phyloP scores from a whole-genome alignment of 2,888 invertebrate species.

The Teleogryllus oceanicus region DNA sequence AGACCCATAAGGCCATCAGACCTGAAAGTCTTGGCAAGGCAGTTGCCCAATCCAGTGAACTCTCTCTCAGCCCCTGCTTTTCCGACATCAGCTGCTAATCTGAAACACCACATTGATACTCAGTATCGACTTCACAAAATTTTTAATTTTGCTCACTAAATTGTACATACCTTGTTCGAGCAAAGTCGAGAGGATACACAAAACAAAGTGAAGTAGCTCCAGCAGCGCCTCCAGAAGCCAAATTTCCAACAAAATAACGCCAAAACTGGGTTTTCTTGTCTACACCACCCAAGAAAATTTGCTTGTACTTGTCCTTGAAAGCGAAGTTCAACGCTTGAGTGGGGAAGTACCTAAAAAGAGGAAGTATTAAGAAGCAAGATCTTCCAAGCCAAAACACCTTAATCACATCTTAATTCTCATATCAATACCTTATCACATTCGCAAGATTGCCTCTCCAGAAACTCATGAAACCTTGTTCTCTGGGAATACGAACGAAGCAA shows the following conservation, averaged over 20 bases:
- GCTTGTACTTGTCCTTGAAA: slow-evolving; percentile 52
- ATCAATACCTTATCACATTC: slow-evolving; percentile 48
- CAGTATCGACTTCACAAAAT: not conserved
- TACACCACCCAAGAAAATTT: slow-evolving; percentile 47
- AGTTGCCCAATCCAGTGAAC: slow-evolving; percentile 53
- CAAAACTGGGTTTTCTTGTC: slow-evolving; percentile 55
- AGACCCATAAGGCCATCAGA: slow-evolving; percentile 51
- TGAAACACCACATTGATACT: slow-evolving; percentile 18
- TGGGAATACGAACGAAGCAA: slow-evolving; percentile 47
- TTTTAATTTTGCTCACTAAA: too few relatives aligned
- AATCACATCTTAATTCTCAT: slow-evolving; percentile 34
- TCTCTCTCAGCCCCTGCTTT: slow-evolving; percentile 47
- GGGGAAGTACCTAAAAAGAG: slow-evolving; percentile 47
- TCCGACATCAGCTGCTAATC: slow-evolving; percentile 47
- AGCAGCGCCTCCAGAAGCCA: slow-evolving; percentile 55
- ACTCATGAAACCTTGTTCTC: slow-evolving; percentile 45
- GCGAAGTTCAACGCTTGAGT: slow-evolving; percentile 52
- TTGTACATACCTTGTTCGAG: slow-evolving; percentile 45
- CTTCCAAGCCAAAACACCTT: too few relatives aligned
- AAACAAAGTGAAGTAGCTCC: slow-evolving; percentile 54
- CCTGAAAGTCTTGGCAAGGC: slow-evolving; percentile 49
- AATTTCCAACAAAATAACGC: slow-evolving; percentile 51
- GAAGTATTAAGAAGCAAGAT: too few relatives aligned
- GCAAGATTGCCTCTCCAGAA: slow-evolving; percentile 54
- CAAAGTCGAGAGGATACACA: slow-evolving; percentile 55